Conservation (phyloP, 2,113 vertebrate species). For the Vulpes lagopus region DNA sequence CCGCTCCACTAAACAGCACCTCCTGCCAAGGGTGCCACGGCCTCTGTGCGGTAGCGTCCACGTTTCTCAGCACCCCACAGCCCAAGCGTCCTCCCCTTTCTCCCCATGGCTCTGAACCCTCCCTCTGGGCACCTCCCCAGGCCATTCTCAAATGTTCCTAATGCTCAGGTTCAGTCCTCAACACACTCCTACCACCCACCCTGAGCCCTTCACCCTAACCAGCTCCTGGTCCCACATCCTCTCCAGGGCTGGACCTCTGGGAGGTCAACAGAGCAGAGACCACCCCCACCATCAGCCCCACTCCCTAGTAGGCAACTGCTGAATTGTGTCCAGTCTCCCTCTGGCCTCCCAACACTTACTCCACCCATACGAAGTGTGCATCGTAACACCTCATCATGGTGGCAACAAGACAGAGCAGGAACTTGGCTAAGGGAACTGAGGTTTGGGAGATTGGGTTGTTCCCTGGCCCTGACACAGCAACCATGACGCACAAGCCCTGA, state of each 20-base stretch:
- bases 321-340: neutral
- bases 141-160: neutral
- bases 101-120: neutral
- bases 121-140: neutral
- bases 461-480: neutral
- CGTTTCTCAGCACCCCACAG: neutral
- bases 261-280: neutral
- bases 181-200: neutral
- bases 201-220: neutral
- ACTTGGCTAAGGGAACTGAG: neutral
- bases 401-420: neutral
- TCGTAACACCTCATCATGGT: neutral
- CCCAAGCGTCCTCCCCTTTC: neutral
- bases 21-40: neutral
- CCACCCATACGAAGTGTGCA: neutral
- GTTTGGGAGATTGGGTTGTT: neutral
- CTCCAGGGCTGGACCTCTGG: neutral
- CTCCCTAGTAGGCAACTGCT: neutral
- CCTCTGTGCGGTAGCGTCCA: neutral
- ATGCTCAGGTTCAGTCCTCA: neutral
- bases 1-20: too few relatives aligned
- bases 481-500: neutral
- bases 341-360: neutral
- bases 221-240: neutral
- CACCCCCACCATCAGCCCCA: neutral